A percentile compares a stretch with the other conserved stretches of the same genome.
These are phyloP conservation scores for Oceanodroma tethys DNA, from an alignment of 2,113 vertebrate species.

Conservation along the genomic window DNA sequence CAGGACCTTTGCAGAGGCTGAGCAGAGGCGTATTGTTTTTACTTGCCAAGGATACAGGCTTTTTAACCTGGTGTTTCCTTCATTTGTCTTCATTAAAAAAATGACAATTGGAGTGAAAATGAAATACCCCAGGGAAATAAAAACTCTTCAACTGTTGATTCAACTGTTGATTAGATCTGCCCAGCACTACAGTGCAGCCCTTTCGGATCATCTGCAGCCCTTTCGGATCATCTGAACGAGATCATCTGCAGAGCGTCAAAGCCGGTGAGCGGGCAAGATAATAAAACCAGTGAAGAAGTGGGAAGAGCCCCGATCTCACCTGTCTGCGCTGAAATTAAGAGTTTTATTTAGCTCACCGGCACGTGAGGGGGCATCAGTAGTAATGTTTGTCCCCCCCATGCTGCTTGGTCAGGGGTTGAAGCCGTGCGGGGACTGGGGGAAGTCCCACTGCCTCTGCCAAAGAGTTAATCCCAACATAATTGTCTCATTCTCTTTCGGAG, in stretches of 20 bases:
- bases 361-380: fast-evolving
- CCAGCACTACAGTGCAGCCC: not conserved
- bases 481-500: not conserved
- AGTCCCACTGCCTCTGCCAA: fast-evolving
- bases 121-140: not conserved
- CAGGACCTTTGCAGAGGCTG: not conserved
- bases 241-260: not conserved
- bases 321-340: not conserved
- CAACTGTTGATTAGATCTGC: not conserved
- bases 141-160: not conserved
- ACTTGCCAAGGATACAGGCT: not conserved
- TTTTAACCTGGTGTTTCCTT: not conserved
- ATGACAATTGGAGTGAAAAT: not conserved
- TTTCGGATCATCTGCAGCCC: not conserved
- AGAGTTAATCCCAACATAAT: not conserved
- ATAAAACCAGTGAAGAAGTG: not conserved
- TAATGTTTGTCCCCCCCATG: fast-evolving
- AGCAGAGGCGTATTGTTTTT: not conserved
- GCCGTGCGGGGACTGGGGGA: not conserved
- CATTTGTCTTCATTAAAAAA: conserved; percentile 19
- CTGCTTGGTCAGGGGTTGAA: not conserved
- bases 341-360: not conserved
- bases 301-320: fast-evolving
- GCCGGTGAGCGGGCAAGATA: not conserved
- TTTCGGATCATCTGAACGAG: too few species aligned